These are phyloP conservation scores for Centroberyx gerrardi DNA, from an alignment of 2,797 vertebrate genomes.

Conservation along the genomic window DNA sequence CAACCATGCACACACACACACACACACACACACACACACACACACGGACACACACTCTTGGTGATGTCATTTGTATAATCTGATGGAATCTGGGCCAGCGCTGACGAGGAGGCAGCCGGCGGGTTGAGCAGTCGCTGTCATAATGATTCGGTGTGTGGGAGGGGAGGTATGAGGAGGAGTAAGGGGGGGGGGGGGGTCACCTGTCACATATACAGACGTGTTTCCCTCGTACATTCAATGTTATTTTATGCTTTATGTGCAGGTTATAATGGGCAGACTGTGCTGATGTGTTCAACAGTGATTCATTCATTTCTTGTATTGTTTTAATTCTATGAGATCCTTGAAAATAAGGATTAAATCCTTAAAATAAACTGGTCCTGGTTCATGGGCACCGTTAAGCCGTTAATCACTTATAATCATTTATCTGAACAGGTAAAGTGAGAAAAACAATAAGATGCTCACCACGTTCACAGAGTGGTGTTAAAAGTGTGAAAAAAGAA, in stretches of 20 bases:
- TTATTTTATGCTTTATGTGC: conserved; percentile 26
- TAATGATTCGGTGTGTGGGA: conserved; percentile 67
- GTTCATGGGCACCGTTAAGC: conserved; percentile 30
- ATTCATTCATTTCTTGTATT: conserved; percentile 38
- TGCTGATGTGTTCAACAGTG: conserved; percentile 8
- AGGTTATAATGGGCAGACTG: conserved; percentile 50
- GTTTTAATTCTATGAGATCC: conserved; percentile 45
- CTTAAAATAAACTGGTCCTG: conserved; percentile 54
- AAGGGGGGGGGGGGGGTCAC: conserved; percentile 27
- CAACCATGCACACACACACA: conserved; percentile 3
- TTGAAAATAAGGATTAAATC: conserved; percentile 18
- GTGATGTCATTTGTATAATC: conserved; percentile 77
- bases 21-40: conserved; percentile 21
- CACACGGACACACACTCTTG: conserved; percentile 33
- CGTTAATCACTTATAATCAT: conserved; percentile 45
- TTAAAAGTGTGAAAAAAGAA: conserved; percentile 5
- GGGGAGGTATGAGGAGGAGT: conserved; percentile 61
- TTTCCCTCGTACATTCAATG: conserved; percentile 28
- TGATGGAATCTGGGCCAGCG: conserved; percentile 79
- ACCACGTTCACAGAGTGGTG: no score
- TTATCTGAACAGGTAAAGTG: conserved; percentile 26
- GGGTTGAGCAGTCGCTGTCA: conserved; percentile 72
- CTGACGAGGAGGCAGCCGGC: conserved; percentile 71
- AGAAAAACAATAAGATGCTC: background rate
- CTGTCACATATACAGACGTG: conserved; percentile 2